A percentile compares a stretch with the other conserved stretches of the same genome.
These are phyloP conservation scores for Formica aserva DNA, from an alignment of 2,888 invertebrate species.

Conservation along the genomic window DNA sequence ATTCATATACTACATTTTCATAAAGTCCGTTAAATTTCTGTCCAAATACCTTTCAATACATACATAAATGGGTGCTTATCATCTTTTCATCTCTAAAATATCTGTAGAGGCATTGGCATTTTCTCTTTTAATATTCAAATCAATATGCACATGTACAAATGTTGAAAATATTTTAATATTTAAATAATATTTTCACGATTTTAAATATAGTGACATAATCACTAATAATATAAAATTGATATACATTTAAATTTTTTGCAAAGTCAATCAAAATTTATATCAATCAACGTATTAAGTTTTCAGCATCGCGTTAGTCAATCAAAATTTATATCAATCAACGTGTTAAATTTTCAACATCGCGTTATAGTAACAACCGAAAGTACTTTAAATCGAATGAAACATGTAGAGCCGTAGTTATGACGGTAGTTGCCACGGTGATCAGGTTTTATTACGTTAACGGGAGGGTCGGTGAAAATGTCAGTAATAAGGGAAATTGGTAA, in stretches of 20 bases:
- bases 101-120: not conserved
- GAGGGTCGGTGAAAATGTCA: not conserved
- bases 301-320: not conserved
- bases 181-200: not conserved
- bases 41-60: not conserved
- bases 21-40: slow-evolving; percentile 3
- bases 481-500: slow-evolving; percentile 58
- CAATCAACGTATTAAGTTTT: not conserved
- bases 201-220: not conserved
- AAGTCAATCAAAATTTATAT: not conserved
- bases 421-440: slow-evolving; percentile 39
- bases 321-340: not conserved
- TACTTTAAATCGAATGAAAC: slow-evolving; percentile 12
- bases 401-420: slow-evolving; percentile 42
- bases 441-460: slow-evolving; percentile 48
- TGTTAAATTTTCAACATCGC: not conserved
- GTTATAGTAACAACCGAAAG: not conserved
- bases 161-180: not conserved
- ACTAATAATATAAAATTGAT: not conserved
- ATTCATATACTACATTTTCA: slow-evolving; percentile 16
- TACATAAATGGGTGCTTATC: not conserved
- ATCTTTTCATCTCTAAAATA: not conserved
- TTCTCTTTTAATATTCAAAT: not conserved
- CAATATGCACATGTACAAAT: slow-evolving; percentile 2
- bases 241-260: not conserved